Percentiles rank a stretch among this genome's conserved stretches.
These are phyloP conservation scores for Crenichthys baileyi DNA, from an alignment of 2,797 vertebrate species.

Conservation along the genomic window DNA sequence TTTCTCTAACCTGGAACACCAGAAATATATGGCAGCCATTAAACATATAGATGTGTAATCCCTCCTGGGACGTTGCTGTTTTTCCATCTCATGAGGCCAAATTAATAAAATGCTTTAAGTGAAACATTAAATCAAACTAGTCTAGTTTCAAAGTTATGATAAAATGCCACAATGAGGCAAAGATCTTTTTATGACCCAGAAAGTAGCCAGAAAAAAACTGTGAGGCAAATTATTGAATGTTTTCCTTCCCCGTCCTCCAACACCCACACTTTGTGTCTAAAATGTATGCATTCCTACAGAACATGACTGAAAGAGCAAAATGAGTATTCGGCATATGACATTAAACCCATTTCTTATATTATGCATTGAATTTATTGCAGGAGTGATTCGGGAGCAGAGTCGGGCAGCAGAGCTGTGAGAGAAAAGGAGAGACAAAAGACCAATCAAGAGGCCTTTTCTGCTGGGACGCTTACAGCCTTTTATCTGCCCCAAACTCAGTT, in stretches of 20 bases:
- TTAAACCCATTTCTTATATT: constrained; percentile 52
- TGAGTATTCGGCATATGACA: constrained; percentile 51
- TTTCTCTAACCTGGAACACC: constrained; percentile 56
- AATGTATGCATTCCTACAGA: constrained; percentile 34
- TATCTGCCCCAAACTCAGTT: constrained; percentile 51
- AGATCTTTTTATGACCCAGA: constrained; percentile 41
- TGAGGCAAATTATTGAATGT: constrained; percentile 49
- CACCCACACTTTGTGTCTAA: constrained; percentile 6
- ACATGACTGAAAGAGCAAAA: constrained; percentile 44
- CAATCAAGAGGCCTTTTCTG: constrained; percentile 57
- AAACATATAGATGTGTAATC: constrained; percentile 58
- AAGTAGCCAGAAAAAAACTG: constrained; percentile 45
- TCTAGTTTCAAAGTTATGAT: constrained; percentile 59
- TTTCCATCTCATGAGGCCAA: constrained; percentile 50
- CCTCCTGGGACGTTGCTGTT: constrained; percentile 45
- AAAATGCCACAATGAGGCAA: constrained; percentile 48
- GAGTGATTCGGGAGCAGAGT: constrained; percentile 45
- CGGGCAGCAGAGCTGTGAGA: constrained; percentile 46
- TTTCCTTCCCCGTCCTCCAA: constrained; percentile 1
- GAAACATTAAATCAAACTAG: constrained; percentile 61
- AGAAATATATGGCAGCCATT: constrained; percentile 56
- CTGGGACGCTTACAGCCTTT: constrained; percentile 51
- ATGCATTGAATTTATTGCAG: constrained; percentile 62
- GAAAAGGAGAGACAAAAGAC: constrained; percentile 62
- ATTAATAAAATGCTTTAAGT: constrained; percentile 61